Evolutionary conservation across 2,797 vertebrate genomes (phyloP), one percentile per base, ranked within the genome.

Genomic region (Morelia viridis): DNA sequence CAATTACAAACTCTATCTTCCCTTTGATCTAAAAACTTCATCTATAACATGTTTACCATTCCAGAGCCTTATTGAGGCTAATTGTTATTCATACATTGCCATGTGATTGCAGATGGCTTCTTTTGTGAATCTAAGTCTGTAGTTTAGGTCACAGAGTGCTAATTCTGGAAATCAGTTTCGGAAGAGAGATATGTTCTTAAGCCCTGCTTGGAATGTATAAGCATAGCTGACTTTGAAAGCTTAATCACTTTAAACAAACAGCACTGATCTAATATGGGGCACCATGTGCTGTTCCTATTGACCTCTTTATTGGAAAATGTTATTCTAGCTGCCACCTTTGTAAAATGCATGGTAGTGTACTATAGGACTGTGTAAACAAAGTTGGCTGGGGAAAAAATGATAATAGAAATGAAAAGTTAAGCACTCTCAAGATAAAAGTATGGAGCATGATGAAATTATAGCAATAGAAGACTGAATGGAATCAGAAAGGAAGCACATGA

Each of bases 201-300:
- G 90, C 62, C n/a, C 17, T 92, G 85, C 89, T 85, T 96, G 89
- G 94, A 89, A 95, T 96, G 93, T 93, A 80, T 88, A 53, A 95
- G 71, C 1, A 0, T 13, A 93, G 84, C 92, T 94, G 94, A 95
- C 93, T 96, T 58, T 92, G 95, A 96, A 96, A 95, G 89, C 89
- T 95, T 95, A 95, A 97, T 94, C 92, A 94, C 88, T 92, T 94
- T 95, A 92, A 94, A 85, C 88, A 94, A 92, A 96, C 88, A 92
- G 92, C 93, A 94, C 92, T 84, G 93, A 95, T 96, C 94, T 93
- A 95, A 86, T 95, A 96, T 24, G 56, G 93, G 91, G 89, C 93
- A 89, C 62, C 57, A 76, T 92, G 91, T 71, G 28, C 31, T 92
- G 31, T 94, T 94, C 91, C 91, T 87, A 61, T 93, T 96, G 94